Evolutionary conservation across 2,113 vertebrate genomes (phyloP), one percentile per base, ranked within the genome.

Genomic region (Elephantulus edwardii): DNA sequence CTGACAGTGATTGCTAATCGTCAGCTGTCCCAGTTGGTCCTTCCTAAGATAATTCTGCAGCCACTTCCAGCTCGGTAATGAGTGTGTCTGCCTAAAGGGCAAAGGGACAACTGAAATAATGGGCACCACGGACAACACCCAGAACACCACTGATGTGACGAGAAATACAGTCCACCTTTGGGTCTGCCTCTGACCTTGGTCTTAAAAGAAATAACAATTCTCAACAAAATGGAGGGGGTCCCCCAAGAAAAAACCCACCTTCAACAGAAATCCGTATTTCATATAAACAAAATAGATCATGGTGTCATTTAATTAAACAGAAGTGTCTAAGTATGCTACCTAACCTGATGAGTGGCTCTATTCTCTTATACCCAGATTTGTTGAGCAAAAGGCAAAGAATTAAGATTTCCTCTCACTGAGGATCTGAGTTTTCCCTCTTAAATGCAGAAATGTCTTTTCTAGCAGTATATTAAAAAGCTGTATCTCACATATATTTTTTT

Each of bases 21-120:
- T 2, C 0, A 8, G 30, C 82, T 71, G 42, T 42, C 19, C 22
- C 28, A 38, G 13, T 42, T 50, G 22, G 38, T 9, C 64, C 56
- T 35, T 40, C 16, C 0, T 3, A 35, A 33, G n/a, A 38, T 0
- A 42, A 28, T 3, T 24, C 17, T 60, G 22, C 7, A 1, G 1
- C 50, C n/a, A 10, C 2, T 12, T 42, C 22, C 2, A n/a, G 8
- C 4, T 8, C n/a, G 22, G 64, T 12, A 19, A 62, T 3, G 44
- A 75, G 13, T 3, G 13, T 3, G 4, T 62, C 82, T 78, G n/a
- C 30, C 42, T 79, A 0, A 9, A 46, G 33, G 52, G 28, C 46
- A 52, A 24, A n/a, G 35, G 79, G 35, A 10, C 1, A 0, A 6
- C 58, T 14, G 22, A 82, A 83, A 58, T 19, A 35, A 24, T 16